A percentile compares a stretch with the other conserved stretches of the same genome.
Conservation (phyloP, 2,113 vertebrate genomes). For the Agelaius phoeniceus region DNA sequence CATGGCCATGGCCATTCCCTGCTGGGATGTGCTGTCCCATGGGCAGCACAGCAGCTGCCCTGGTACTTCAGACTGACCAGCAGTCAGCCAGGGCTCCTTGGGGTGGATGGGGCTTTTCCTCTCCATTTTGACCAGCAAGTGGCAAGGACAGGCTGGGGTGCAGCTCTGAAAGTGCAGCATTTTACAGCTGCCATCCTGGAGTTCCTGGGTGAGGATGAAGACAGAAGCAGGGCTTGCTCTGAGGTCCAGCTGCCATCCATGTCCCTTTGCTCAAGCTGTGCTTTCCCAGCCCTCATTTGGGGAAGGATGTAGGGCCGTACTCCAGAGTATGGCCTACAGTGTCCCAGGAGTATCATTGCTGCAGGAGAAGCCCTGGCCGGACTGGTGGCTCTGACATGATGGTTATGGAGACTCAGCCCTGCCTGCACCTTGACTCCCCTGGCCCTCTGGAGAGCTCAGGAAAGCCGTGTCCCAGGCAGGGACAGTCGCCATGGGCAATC, state of each 20-base stretch:
- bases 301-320: neutral
- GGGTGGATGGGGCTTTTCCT: rapidly evolving
- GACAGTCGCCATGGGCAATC: rapidly evolving
- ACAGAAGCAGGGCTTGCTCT: neutral
- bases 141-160: neutral
- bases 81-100: neutral
- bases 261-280: neutral
- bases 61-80: neutral
- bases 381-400: rapidly evolving
- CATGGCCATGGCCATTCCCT: neutral
- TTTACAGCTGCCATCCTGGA: neutral
- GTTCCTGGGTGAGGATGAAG: neutral
- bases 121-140: neutral
- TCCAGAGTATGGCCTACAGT: neutral
- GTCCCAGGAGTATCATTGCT: neutral
- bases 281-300: neutral
- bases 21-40: neutral
- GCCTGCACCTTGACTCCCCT: neutral
- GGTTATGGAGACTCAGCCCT: neutral
- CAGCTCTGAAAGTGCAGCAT: neutral
- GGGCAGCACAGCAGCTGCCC: neutral
- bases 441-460: neutral
- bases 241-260: neutral
- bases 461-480: rapidly evolving
- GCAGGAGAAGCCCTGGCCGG: neutral